Evolutionary conservation across 2,888 invertebrate species (phyloP), one percentile per base, ranked within the genome.

Genomic region (Gastracanthus pulcherrimus): DNA sequence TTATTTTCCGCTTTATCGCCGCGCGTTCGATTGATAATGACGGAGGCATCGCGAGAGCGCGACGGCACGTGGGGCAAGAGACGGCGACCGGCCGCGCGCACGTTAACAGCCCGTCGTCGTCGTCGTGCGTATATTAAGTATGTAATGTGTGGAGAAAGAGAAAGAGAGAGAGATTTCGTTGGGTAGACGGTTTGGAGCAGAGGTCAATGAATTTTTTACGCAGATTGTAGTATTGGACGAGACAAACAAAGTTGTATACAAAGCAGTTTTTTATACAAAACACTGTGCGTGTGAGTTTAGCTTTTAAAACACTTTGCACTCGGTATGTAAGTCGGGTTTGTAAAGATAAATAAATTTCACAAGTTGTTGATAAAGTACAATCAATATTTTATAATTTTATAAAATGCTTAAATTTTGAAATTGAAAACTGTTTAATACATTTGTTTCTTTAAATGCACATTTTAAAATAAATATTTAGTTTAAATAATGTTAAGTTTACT

Each of bases 161-260:
- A 51, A 16, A 51, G 69, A 34, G 51, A 51, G 9, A 70, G 58
- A 38, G 55, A 70, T 23, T 13, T 19, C 23, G 7, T 34, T 19
- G 13, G 34, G 23, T 2, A 29, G 48, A 66, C n/a, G 19, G 41
- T 31, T 69, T 19, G 11, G n/a, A 58, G 31, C 34, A 13, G 64
- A 64, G 64, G 64, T 64, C 74, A 64, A 64, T 62, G 64, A 36
- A 26, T 75, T 51, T 75, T 75, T 75, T 23, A 19, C 36, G 62
- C 34, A 19, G 36, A 36, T 62, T 36, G 19, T 11, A 45, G n/a
- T 13, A 9, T n/a, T 31, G 3, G 7, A 2, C 31, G 60, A n/a
- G 48, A 60, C 60, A 62, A 36, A 0, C 5, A 36, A 9, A 62
- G 7, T 60, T 34, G 23, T 11, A 34, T 36, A 11, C n/a, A 31